Evolutionary conservation across 1,140 invertebrate species (phyloP), one percentile per base, ranked within the genome.

Genomic region (Atta cephalotes): DNA sequence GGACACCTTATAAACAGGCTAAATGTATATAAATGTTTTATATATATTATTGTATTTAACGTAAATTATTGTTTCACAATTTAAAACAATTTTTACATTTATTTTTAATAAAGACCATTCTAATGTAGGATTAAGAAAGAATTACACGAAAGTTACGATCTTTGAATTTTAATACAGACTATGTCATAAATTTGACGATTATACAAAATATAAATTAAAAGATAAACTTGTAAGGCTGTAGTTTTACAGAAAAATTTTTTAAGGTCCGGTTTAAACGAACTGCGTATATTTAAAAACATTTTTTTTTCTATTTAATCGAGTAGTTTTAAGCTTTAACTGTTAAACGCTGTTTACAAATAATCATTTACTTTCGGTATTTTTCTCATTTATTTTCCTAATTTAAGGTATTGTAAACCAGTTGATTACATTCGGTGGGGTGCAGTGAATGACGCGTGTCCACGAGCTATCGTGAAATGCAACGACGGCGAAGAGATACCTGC

Each of bases 401-500:
- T 96, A 56, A 95, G 96, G 68, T 97, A 97, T 86, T 95, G 95
- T 82, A 97, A 97, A 90, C 95, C 97, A 1, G 96, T 97, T 2
- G 96, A 95, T 66, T 96, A 96, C 49, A 95, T 97, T 6, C 94
- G 96, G 82, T 97, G 97, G 97, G 96, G 96, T 7, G 95, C 96
- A 3, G 95, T 96, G 1, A 95, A 94, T 39, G 88, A 93, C n/a
- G 92, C 95, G 1, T 92, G 93, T 79, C 95, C 96, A 28, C 95
- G 96, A 51, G 96, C 96, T 3, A 90, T 97, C 7, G 95, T 97
- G 1, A 96, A 97, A 89, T 97, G 97, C 92, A 96, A 96, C 89
- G 97, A 98, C 92, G 97, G 97, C 0, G 96, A 97, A 82, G 96
- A 97, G 90, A 96, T 97, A 90, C 95, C 95, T 63, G 97, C 97